Conservation (phyloP, 2,888 invertebrate genomes). For the Steinernema carpocapsae region DNA sequence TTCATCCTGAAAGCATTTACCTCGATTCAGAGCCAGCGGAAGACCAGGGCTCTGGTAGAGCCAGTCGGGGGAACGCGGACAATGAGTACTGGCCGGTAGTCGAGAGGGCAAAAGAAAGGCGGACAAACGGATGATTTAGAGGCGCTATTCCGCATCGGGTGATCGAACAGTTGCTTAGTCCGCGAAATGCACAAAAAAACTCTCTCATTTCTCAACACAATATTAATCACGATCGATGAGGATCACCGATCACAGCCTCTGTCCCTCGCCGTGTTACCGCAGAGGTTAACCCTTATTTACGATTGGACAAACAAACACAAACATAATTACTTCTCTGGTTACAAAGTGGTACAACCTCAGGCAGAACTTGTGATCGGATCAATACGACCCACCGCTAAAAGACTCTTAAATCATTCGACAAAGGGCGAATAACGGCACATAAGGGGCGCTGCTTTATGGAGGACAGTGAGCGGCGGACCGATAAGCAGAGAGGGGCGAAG, state of each 20-base stretch:
- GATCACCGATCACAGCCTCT: neutral
- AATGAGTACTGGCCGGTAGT: neutral
- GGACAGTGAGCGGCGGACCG: constrained; percentile 3
- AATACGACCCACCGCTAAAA: too few species aligned
- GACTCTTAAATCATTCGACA: neutral
- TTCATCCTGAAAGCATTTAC: constrained; percentile 43
- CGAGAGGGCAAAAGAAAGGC: neutral
- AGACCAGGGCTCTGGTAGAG: too few species aligned
- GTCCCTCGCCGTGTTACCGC: too few species aligned
- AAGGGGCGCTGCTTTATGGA: neutral
- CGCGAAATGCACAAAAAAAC: neutral
- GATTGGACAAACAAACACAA: neutral
- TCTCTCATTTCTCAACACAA: neutral
- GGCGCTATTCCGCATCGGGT: neutral
- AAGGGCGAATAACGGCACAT: neutral
- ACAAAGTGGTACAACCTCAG: neutral
- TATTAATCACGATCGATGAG: constrained; percentile 1
- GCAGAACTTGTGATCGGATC: too few species aligned
- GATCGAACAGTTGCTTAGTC: constrained; percentile 21
- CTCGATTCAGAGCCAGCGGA: too few species aligned
- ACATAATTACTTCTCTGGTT: neutral
- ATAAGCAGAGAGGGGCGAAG: neutral
- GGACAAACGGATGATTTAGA: neutral
- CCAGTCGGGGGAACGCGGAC: neutral
- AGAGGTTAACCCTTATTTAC: too few species aligned